Conservation (phyloP, 2,113 vertebrate species). For the Limanda limanda region DNA sequence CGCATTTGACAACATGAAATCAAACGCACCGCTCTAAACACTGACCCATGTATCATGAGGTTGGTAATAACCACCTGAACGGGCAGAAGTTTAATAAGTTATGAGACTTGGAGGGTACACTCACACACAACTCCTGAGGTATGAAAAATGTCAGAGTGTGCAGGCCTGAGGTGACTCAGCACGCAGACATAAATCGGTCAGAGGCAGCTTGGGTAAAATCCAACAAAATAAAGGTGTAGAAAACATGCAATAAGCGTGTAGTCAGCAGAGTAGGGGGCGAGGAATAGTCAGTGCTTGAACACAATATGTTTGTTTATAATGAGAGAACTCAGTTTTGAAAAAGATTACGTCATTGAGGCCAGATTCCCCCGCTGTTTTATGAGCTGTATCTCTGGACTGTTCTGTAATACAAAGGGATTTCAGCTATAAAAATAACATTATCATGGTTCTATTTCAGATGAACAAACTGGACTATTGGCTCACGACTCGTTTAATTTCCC, state of each 20-base stretch:
- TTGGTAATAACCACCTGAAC: slow-evolving; percentile 19
- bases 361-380: not conserved
- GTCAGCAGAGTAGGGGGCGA: not conserved
- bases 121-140: slow-evolving; percentile 36
- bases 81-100: slow-evolving; percentile 34
- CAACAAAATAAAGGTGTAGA: slow-evolving; percentile 23
- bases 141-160: slow-evolving; percentile 47
- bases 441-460: not conserved
- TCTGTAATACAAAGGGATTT: no score
- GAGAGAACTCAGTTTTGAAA: not conserved
- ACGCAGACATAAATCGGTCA: slow-evolving; percentile 51
- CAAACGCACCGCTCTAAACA: slow-evolving; percentile 11
- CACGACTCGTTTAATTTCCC: slow-evolving; percentile 49
- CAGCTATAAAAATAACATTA: not conserved
- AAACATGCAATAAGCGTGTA: slow-evolving; percentile 7
- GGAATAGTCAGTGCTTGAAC: not conserved
- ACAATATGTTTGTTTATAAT: not conserved
- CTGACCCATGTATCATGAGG: slow-evolving; percentile 9
- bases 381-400: not conserved
- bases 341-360: not conserved
- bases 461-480: slow-evolving; percentile 11
- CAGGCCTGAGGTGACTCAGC: slow-evolving; percentile 45
- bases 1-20: not conserved
- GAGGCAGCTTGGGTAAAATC: slow-evolving; percentile 21
- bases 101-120: slow-evolving; percentile 36